Percentiles rank a stretch among this genome's conserved stretches.
phyloP scores from a whole-genome alignment of 2,113 vertebrate species.

The Epinephelus fuscoguttatus region DNA sequence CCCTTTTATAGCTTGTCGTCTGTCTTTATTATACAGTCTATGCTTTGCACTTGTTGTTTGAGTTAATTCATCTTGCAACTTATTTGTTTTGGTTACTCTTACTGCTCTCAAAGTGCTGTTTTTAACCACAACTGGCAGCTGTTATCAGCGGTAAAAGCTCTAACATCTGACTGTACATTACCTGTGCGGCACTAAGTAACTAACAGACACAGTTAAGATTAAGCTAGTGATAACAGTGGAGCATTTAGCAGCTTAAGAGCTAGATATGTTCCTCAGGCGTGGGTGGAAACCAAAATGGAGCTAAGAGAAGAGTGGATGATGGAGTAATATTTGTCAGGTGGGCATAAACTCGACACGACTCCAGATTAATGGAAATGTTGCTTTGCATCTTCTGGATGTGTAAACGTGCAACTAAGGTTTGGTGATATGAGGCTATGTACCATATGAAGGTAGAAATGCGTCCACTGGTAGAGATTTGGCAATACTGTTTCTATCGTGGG shows the following conservation, averaged over 20 bases:
- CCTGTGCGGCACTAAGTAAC: background rate
- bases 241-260: background rate
- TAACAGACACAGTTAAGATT: background rate
- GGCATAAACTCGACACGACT: background rate
- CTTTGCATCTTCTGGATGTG: background rate
- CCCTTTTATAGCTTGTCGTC: too few species aligned
- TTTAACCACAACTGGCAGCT: background rate
- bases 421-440: too few species aligned
- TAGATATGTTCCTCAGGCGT: background rate
- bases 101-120: background rate
- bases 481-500: too few species aligned
- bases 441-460: too few species aligned
- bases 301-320: background rate
- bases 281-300: background rate
- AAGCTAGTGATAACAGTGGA: background rate
- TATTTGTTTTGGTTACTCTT: background rate
- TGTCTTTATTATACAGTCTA: too few species aligned
- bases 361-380: background rate
- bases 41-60: background rate
- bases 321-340: background rate
- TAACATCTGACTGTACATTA: background rate
- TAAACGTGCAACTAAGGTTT: background rate
- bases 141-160: background rate
- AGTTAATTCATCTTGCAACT: background rate
- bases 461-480: too few species aligned